These are phyloP conservation scores for Boulengeromyrus knoepffleri DNA, from an alignment of 2,113 vertebrate genomes.

Conservation along the genomic window DNA sequence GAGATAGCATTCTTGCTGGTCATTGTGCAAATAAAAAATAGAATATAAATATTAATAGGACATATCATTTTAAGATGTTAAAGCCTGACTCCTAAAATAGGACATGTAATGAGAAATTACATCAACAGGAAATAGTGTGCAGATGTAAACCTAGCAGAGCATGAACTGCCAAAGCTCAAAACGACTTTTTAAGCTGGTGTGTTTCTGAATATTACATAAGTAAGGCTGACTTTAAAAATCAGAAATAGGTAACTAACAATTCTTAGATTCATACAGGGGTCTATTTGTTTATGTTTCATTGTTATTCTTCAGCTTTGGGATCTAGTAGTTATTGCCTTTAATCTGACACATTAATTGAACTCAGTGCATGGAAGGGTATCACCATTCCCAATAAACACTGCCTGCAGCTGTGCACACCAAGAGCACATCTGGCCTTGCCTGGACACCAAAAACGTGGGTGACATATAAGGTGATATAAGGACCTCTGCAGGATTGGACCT, in stretches of 20 bases:
- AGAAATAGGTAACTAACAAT: background rate
- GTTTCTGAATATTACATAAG: background rate
- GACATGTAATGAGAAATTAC: background rate
- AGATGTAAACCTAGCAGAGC: background rate
- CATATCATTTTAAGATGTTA: background rate
- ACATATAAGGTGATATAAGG: no score
- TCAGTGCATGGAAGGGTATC: background rate
- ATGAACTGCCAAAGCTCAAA: background rate
- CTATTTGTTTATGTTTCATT: background rate
- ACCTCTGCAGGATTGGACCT: no score
- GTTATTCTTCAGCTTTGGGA: background rate
- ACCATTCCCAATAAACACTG: background rate
- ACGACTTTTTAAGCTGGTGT: background rate
- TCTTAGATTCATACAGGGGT: background rate
- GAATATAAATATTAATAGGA: background rate
- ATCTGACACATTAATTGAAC: background rate
- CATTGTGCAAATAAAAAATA: background rate
- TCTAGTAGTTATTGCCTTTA: background rate
- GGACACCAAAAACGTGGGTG: background rate
- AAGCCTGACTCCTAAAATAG: background rate
- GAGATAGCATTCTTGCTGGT: background rate
- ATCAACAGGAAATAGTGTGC: background rate
- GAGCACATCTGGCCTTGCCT: background rate
- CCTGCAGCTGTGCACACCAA: background rate
- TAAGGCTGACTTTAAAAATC: background rate